A percentile compares a stretch with the other conserved stretches of the same genome.
Conservation (phyloP, 1,140 invertebrate species). For the Sitodiplosis mosellana region DNA sequence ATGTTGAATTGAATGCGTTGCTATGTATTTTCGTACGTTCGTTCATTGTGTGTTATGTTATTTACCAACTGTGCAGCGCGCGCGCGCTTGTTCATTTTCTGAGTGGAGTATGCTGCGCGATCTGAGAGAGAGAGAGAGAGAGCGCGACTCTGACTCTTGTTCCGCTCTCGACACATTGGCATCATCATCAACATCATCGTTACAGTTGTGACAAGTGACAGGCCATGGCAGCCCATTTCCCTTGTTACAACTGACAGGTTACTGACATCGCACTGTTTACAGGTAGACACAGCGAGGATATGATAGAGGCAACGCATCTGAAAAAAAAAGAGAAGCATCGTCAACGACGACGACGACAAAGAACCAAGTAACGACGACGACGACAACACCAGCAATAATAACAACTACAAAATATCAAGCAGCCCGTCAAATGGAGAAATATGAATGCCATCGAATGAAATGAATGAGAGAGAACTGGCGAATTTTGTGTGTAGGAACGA, state of each 20-base stretch:
- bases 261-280: constrained; percentile 1
- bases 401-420: background rate
- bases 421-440: constrained; percentile 1
- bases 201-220: constrained; percentile 1
- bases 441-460: too few relatives aligned
- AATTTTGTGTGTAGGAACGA: background rate
- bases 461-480: background rate
- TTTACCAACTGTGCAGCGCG: too few relatives aligned
- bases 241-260: constrained; percentile 1
- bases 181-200: too few relatives aligned
- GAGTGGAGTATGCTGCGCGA: too few relatives aligned
- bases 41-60: too few relatives aligned
- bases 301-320: background rate
- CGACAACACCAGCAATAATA: background rate
- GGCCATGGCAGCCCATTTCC: constrained; percentile 2
- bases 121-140: too few relatives aligned
- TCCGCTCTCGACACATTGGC: too few relatives aligned
- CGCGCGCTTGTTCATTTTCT: too few relatives aligned
- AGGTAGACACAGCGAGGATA: background rate
- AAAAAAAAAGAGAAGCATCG: background rate
- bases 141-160: too few relatives aligned
- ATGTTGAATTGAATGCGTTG: too few relatives aligned
- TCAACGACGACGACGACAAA: background rate
- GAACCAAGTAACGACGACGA: background rate
- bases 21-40: too few relatives aligned